Conservation (phyloP, 1,140 invertebrate genomes). For the Drosophila sulfurigaster region DNA sequence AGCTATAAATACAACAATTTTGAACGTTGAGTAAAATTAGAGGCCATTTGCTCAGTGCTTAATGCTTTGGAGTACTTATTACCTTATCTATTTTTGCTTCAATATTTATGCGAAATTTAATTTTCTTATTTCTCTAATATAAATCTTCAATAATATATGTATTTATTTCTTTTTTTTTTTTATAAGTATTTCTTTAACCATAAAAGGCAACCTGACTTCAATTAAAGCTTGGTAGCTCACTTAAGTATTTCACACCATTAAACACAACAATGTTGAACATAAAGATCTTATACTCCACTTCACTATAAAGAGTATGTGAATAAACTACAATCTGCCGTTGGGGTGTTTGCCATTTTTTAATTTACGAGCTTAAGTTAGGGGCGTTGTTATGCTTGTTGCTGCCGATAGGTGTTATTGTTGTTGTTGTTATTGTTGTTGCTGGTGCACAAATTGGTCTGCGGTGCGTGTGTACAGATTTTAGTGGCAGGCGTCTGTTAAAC, state of each 20-base stretch:
- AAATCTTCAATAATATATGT: too few relatives aligned
- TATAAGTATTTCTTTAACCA: too few relatives aligned
- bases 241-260: too few relatives aligned
- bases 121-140: too few relatives aligned
- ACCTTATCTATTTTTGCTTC: too few relatives aligned
- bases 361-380: slow-evolving; percentile 66
- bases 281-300: not conserved
- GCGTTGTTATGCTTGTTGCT: slow-evolving; percentile 51
- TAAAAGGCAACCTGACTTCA: too few relatives aligned
- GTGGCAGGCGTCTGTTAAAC: slow-evolving; percentile 33
- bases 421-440: slow-evolving; percentile 31
- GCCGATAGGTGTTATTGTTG: slow-evolving; percentile 25
- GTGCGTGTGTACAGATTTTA: slow-evolving; percentile 27
- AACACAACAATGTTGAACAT: not conserved
- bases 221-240: too few relatives aligned
- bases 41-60: too few relatives aligned
- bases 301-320: not conserved
- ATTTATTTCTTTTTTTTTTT: too few relatives aligned
- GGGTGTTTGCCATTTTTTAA: slow-evolving; percentile 52
- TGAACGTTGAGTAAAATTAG: too few relatives aligned
- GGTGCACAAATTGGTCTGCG: slow-evolving; percentile 32
- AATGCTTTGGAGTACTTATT: too few relatives aligned
- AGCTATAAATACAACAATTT: not conserved
- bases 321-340: slow-evolving; percentile 17
- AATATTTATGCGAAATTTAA: too few relatives aligned